Base-by-base conservation (phyloP, 2,797 vertebrate species). In the Gobionotothen gibberifrons region DNA sequence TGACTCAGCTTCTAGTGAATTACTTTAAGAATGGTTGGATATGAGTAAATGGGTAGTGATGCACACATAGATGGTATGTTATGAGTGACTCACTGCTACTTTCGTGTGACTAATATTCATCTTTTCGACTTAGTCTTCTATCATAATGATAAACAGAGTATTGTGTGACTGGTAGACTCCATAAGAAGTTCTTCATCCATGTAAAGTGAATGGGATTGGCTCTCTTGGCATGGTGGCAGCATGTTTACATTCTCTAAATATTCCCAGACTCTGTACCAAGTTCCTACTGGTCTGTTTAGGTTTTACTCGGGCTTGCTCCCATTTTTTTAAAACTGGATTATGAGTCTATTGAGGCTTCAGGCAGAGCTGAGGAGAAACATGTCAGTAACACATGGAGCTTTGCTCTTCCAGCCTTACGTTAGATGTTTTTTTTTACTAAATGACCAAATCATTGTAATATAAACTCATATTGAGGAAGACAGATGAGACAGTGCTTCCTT, bases 211-310 rank as follows among this genome's bases (percentile, higher is more conserved):
- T 66, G 44, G 15, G 40, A 49, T 39, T 36, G 32, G 13, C n/a
- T 59, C 61, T 47, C 13, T 26, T n/a, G 9, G 3, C 77, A 10
- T 29, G 43, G 36, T 84, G 67, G 68, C 69, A 72, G 63, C 10
- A 2, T 88, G 84, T 92, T 92, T 89, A 88, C 81, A 85, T 86
- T 87, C 73, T 77, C 39, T 10, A 73, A 14, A 89, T 72, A 70
- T 74, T 83, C 71, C 68, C 59, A 26, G 56, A 77, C 44, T 64
- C 59, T 32, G 79, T 72, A 85, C 86, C 87, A 79, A 69, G 76
- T 68, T 62, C 62, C 55, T 42, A 48, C 10, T 46, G 78, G 14
- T 77, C 67, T 79, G 77, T 69, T 85, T 47, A 72, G 63, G 42
- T 76, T 63, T 59, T 48, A 61, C 51, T 58, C 44, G 19, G 21